Conservation (phyloP, 2,113 vertebrate species). For the Pardalotus punctatus region DNA sequence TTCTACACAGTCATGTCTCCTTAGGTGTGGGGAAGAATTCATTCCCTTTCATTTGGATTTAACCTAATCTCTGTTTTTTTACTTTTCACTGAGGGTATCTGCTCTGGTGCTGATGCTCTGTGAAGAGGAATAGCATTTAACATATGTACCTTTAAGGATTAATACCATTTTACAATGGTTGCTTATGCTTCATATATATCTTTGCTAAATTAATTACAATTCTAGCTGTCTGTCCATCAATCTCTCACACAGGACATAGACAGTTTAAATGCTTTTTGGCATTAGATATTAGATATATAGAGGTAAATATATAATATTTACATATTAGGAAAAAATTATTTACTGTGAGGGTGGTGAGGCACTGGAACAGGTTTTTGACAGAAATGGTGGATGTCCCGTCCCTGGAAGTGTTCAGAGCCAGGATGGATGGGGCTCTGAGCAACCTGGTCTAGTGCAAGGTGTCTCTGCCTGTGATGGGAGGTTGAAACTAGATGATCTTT, state of each 20-base stretch:
- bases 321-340: background rate
- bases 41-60: background rate
- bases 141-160: background rate
- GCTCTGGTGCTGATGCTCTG: background rate
- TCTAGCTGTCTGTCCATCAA: background rate
- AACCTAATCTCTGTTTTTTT: background rate
- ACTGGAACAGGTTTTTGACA: background rate
- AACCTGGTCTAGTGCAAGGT: background rate
- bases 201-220: background rate
- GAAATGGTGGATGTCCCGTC: background rate
- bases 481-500: background rate
- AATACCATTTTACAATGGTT: background rate
- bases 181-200: background rate
- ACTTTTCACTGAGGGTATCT: background rate
- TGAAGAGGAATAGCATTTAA: background rate
- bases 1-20: background rate
- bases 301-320: background rate
- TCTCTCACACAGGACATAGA: background rate
- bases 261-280: background rate
- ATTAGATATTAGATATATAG: background rate
- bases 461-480: fast-evolving
- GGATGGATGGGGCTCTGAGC: background rate
- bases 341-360: background rate
- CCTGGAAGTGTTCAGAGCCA: background rate
- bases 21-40: background rate